Evolutionary conservation across 2,888 invertebrate genomes (phyloP).

Genomic region (Brachypalpus laphriformis): DNA sequence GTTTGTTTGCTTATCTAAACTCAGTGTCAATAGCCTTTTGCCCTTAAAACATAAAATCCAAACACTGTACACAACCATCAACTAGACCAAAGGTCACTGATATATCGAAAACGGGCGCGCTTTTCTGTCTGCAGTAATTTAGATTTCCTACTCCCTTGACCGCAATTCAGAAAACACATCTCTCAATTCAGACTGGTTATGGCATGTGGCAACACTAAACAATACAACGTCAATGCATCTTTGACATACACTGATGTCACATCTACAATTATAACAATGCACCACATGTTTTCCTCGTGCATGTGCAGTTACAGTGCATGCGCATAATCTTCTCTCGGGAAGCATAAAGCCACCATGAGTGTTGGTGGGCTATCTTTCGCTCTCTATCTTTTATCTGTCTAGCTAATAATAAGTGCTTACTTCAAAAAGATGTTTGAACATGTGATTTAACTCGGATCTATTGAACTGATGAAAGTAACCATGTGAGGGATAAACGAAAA

Average conservation of each 20-base stretch:
- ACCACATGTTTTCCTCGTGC: not conserved
- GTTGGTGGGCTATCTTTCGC: not conserved
- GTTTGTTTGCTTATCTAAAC: not conserved
- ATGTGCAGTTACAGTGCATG: not conserved
- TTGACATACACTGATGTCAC: not conserved
- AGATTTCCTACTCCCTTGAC: constrained; percentile 58
- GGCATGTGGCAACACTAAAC: constrained; percentile 21
- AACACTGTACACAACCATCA: not conserved
- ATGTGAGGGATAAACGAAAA: not conserved
- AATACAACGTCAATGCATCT: constrained; percentile 11
- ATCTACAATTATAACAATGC: not conserved
- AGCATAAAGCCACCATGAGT: not conserved
- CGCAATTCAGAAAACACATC: constrained; percentile 25
- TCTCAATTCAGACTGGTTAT: not conserved
- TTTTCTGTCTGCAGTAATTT: constrained; percentile 33
- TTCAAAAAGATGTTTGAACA: not conserved
- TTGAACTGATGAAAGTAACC: not conserved
- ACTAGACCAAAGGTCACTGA: constrained; percentile 3
- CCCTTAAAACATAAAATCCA: not conserved
- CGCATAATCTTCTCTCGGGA: not conserved
- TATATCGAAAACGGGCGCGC: constrained; percentile 5
- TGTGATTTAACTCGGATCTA: not conserved
- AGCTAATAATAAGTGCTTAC: not conserved
- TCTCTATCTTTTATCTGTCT: not conserved
- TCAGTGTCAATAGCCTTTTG: constrained; percentile 33